Conservation (phyloP, 2,113 vertebrate genomes). For the Ochotona curzoniae region DNA sequence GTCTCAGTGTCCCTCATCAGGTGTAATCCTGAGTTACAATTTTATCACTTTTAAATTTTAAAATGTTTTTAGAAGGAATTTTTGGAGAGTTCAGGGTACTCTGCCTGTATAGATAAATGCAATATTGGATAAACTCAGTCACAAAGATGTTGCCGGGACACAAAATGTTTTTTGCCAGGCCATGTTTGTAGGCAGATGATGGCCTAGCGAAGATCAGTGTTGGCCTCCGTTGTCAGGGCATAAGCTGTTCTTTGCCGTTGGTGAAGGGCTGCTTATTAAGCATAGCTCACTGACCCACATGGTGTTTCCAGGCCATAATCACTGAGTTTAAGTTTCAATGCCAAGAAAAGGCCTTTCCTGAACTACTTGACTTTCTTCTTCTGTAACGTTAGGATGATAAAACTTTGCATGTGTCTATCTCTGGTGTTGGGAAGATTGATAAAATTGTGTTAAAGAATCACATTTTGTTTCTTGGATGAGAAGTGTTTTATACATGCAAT, state of each 20-base stretch:
- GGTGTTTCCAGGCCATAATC: slow-evolving; percentile 37
- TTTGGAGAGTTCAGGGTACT: slow-evolving; percentile 18
- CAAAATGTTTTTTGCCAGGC: not conserved
- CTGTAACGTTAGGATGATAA: slow-evolving; percentile 53
- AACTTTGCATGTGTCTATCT: slow-evolving; percentile 9
- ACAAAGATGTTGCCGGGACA: slow-evolving; percentile 26
- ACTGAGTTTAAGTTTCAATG: slow-evolving; percentile 28
- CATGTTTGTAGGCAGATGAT: not conserved
- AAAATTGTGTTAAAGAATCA: slow-evolving; percentile 60
- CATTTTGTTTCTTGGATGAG: slow-evolving; percentile 66
- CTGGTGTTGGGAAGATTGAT: slow-evolving; percentile 64
- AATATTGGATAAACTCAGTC: not conserved
- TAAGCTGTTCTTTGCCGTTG: slow-evolving; percentile 18
- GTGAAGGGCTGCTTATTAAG: slow-evolving; percentile 32
- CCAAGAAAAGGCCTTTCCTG: slow-evolving; percentile 14
- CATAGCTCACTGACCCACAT: not conserved
- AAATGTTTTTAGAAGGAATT: slow-evolving; percentile 19
- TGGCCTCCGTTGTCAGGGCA: slow-evolving; percentile 4
- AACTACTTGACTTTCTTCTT: slow-evolving; percentile 47
- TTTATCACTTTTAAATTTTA: slow-evolving; percentile 19
- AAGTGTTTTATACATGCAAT: slow-evolving; percentile 62
- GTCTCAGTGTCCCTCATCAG: not conserved
- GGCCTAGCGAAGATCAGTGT: not conserved
- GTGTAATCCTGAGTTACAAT: not conserved
- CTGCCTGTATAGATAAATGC: not conserved